These are phyloP conservation scores for Harpagifer antarcticus DNA, from an alignment of 2,797 vertebrate species.

Conservation along the genomic window DNA sequence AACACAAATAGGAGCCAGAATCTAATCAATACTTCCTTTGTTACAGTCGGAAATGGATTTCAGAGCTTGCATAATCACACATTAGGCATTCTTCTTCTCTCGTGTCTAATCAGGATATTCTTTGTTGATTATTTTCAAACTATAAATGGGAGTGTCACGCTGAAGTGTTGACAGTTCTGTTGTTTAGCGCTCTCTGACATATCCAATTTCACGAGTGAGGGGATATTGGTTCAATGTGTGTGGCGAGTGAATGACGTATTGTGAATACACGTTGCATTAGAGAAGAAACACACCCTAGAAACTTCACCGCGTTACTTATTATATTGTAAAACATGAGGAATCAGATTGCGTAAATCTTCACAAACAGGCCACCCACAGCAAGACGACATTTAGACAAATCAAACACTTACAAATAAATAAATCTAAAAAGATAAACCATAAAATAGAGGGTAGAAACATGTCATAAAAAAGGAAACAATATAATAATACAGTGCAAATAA, in stretches of 20 bases:
- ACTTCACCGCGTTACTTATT: slow-evolving; percentile 15
- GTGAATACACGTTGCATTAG: not conserved
- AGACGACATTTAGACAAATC: not conserved
- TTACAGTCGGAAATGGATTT: slow-evolving; percentile 13
- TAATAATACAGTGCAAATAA: too few relatives aligned
- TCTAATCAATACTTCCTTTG: slow-evolving; percentile 27
- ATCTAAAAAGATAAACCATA: too few relatives aligned
- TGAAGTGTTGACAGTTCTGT: not conserved
- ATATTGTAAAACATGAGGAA: slow-evolving; percentile 16
- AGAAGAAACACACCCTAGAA: slow-evolving; percentile 8
- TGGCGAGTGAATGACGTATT: not conserved
- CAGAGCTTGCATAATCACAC: not conserved
- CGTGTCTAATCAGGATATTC: not conserved
- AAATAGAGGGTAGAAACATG: too few relatives aligned
- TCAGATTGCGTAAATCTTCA: not conserved
- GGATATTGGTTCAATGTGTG: not conserved
- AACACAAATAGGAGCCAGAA: slow-evolving; percentile 5
- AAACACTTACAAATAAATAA: too few relatives aligned
- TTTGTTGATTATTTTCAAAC: slow-evolving; percentile 4
- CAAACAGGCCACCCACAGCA: slow-evolving; percentile 3
- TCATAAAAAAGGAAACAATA: too few relatives aligned
- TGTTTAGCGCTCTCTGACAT: not conserved
- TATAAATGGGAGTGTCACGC: not conserved
- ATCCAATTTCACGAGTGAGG: not conserved
- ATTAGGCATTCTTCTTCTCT: slow-evolving; percentile 5